Evolutionary conservation across 2,888 invertebrate species (phyloP), one percentile per base, ranked within the genome.

Genomic region (Ecdyonurus torrentis): DNA sequence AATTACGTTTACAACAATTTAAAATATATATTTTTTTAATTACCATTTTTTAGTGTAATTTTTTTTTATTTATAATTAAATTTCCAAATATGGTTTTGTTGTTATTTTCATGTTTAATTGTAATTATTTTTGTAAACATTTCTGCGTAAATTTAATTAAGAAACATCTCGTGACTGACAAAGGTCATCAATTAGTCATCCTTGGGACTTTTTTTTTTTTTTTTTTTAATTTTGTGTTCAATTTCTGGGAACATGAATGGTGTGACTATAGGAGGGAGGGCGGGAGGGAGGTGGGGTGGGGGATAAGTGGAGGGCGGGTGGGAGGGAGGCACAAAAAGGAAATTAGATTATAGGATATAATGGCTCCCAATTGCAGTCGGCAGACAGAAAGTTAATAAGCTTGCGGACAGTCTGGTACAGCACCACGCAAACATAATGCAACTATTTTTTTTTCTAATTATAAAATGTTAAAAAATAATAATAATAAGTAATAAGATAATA

Each of bases 251-350:
- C 37, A 37, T 37, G 37, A 37, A 37, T 37, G 37, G 37, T 37
- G 37, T 37, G 37, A 37, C 37, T 37, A 15, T 10, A 37, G 53
- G 19, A 23, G n/a, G 58, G 1, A 23, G 58, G 24, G 62, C 19
- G 62, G n/a, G 2, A n/a, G 53, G 15, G 53, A 23, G 2, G 60
- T 19, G 2, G 61, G 37, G 61, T 23, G 2, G 61, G 59, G 24
- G 59, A 23, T n/a, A 2, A 25, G 52, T 23, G 60, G 60, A 18
- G 60, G 24, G 1, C 22, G 24, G 60, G 60, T 10, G 55, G 37
- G 52, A 71, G 71, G 70, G 71, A 69, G 69, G 69, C 69, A 69
- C 70, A 71, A 71, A 70, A 70, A 70, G 37, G 58, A 59, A n/a
- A 25, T 37, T 37, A 37, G 37, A 37, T 37, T 37, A 37, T 37